Conservation (phyloP, 2,797 vertebrate genomes). For the Macropus fuliginosus region DNA sequence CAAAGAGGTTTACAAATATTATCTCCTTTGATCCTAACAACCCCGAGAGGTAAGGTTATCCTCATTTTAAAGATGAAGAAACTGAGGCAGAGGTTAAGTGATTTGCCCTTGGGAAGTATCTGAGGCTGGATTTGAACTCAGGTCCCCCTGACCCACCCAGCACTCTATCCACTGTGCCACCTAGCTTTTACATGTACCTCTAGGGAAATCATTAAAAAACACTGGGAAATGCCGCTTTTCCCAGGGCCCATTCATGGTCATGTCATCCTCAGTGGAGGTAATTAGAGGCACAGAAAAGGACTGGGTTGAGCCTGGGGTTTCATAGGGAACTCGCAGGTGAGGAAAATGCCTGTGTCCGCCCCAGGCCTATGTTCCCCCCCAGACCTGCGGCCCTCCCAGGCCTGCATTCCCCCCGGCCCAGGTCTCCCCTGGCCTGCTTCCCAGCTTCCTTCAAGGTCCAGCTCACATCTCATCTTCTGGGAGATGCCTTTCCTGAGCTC, state of each 20-base stretch:
- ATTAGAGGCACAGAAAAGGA: background rate
- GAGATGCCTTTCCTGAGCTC: background rate
- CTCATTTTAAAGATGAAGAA: background rate
- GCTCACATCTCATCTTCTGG: background rate
- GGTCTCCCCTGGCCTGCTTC: no score
- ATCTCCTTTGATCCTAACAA: background rate
- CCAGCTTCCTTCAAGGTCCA: background rate
- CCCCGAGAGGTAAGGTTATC: background rate
- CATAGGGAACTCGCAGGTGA: background rate
- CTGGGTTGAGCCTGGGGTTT: background rate
- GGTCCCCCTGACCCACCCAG: background rate
- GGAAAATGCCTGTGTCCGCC: background rate
- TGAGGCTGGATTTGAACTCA: background rate
- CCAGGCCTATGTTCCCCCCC: no score
- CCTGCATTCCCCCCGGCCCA: no score
- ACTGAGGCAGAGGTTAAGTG: background rate
- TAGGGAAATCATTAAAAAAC: background rate
- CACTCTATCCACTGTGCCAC: background rate
- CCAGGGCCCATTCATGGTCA: background rate
- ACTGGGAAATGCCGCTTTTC: background rate
- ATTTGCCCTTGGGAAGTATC: background rate
- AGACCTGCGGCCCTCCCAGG: background rate
- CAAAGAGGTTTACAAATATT: background rate
- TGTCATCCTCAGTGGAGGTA: background rate
- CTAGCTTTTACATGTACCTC: background rate